Base-by-base conservation (phyloP, 2,888 invertebrate species). In the Andrena camellia region DNA sequence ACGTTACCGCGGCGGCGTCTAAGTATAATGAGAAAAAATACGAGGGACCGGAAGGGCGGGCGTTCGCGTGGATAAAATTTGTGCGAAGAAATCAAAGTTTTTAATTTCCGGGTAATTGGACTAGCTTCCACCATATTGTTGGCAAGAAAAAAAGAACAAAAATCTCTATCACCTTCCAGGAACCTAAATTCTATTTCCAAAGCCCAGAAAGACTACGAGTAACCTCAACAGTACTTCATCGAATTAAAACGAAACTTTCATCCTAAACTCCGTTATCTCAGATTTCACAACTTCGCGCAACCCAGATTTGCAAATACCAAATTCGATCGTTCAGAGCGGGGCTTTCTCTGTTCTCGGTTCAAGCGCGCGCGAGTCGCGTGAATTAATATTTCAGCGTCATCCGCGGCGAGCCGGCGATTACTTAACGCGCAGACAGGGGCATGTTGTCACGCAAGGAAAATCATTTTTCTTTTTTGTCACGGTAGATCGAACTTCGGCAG, bases 321-420 rank as follows among this genome's bases (percentile, higher is more conserved):
- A 33, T 31, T 33, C 29, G 23, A 23, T 68, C 67, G 52, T 68
- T 68, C n/a, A 8, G n/a, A 42, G 42, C 17, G 42, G 42, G 17
- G 42, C 42, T 42, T 17, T 5, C 42, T 5, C 42, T 42, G 42
- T 42, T 42, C 17, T 42, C 42, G 42, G 17, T 13, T 17, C 0
- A 3, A 13, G 13, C 42, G 42, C 42, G 35, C 35, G 42, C 13
- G 42, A 13, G 48, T 33, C 57, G 10, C 57, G 69, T 42, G 59
- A 79, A 79, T 84, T 76, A 54, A 84, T 84, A 76, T 79, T 84
- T 79, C 76, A 76, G 33, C 67, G 69, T 78, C 75, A 78, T 20
- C 29, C 63, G 50, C 48, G 60, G 29, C 64, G 54, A 60, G 57
- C 64, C 33, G 29, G 13, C 73, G 78, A 77, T 83, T 77, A 73